Evolutionary conservation across 2,113 vertebrate genomes (phyloP), one percentile per base, ranked within the genome.

Genomic region (Falco punctatus): DNA sequence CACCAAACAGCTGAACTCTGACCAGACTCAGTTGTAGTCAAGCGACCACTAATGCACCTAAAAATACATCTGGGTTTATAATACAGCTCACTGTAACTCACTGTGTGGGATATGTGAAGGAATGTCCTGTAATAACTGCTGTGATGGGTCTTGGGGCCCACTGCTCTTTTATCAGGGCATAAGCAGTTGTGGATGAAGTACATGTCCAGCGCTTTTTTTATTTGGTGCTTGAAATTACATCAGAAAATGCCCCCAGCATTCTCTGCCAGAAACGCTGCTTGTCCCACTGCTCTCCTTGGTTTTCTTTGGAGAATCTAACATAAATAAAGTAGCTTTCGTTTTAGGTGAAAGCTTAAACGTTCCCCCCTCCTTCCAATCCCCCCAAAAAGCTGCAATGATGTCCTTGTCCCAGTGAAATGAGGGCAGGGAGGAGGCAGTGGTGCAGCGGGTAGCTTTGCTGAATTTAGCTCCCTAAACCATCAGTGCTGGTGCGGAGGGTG

Each of bases 1-100:
- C 58, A 81, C 57, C 28, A 62, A 92, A 38, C 38, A 72, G 85
- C 70, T 87, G 90, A 96, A 79, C 81, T 77, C 54, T 82, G 86
- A 95, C 62, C 49, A 69, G 84, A 42, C 61, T 91, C 89, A 82
- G 46, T 1, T 95, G 89, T 59, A 95, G 81, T 88, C 95, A 92
- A 89, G 95, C 90, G 32, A 87, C 81, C 13, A 44, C 69, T 94
- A 91, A 96, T 84, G 86, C 52, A 94, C 96, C 84, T 92, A 96
- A 96, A 97, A 97, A 96, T 88, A 94, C 96, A 97, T 94, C 92
- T 96, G 96, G 94, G 55, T 90, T 91, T 82, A 92, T 94, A 95
- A 90, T 84, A 35, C 87, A 85, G 59, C 75, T 73, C 2, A 28
- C 78, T 94, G 93, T 92, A 93, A 82, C 82, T 95, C 89, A 64